Base-by-base conservation (phyloP, 2,113 vertebrate species). In the Colistium nudipinnis region DNA sequence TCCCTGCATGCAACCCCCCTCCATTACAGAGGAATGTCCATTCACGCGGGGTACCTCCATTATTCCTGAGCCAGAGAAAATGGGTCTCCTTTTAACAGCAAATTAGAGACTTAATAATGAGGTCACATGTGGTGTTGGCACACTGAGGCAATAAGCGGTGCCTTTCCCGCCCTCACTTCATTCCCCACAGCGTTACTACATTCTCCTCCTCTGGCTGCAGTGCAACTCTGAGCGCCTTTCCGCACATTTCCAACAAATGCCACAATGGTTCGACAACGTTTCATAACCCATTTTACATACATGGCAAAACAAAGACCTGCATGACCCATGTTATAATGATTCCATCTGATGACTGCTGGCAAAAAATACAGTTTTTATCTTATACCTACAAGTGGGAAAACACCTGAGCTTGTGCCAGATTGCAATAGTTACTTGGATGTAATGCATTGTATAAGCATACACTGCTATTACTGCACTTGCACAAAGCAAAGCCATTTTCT, bases 21-120 rank as follows among this genome's bases (percentile, higher is more conserved):
- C 91, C 81, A 87, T 80, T 39, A 90, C 33, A 83, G 82, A 91
- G 88, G 92, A 92, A 94, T 90, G 90, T 80, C 83, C 90, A 92
- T 92, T 93, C 90, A 90, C 79, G 2, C 7, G 19, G 75, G 51
- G 47, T 35, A 72, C 89, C 83, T 83, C 90, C 88, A 85, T 92
- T 91, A 87, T 60, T 82, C 85, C 84, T 27, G 69, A 71, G 80
- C 78, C 83, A 74, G 62, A 91, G 66, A 82, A 88, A 91, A 89
- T 76, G 75, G 80, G 83, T 60, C 86, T 76, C 83, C 74, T 85
- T 90, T 92, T 91, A 89, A 90, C 68, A 92, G 91, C 73, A 71
- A 93, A 93, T 92, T 92, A 93, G 91, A 88, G 87, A 86, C 91
- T 90, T 90, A 90, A 90, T 91, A 91, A 91, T 83, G 80, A 82